These are phyloP conservation scores for Nemapogon koenigi DNA, from an alignment of 2,888 invertebrate genomes.

Conservation along the genomic window DNA sequence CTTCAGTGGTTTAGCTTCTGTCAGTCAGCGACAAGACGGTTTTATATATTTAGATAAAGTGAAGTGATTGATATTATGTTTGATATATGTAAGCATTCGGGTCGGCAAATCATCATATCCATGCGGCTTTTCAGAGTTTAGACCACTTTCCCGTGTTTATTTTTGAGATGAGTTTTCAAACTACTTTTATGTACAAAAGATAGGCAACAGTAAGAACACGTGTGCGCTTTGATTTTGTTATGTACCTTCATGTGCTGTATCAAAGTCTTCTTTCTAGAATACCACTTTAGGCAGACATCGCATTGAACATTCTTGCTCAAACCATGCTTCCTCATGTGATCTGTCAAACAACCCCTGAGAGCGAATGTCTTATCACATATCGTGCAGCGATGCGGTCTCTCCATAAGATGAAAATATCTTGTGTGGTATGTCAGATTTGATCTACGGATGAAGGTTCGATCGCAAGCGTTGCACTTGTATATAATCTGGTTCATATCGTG, in stretches of 20 bases:
- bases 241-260: conserved; percentile 33
- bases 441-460: conserved; percentile 27
- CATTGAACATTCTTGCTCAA: conserved; percentile 31
- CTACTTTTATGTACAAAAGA: conserved; percentile 33
- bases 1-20: too few relatives aligned
- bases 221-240: conserved; percentile 15
- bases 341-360: conserved; percentile 24
- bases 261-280: conserved; percentile 32
- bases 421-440: conserved; percentile 29
- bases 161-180: conserved; percentile 36
- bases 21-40: too few relatives aligned
- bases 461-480: conserved; percentile 33
- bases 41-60: too few relatives aligned
- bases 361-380: conserved; percentile 33
- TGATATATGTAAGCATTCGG: too few relatives aligned
- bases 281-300: conserved; percentile 29
- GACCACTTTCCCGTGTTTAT: too few relatives aligned
- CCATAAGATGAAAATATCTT: conserved; percentile 33
- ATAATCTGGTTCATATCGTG: conserved; percentile 25
- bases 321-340: conserved; percentile 35
- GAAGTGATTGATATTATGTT: too few relatives aligned
- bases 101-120: too few relatives aligned
- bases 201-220: conserved; percentile 20
- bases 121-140: too few relatives aligned
- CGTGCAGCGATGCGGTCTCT: conserved; percentile 28